A percentile compares a stretch with the other conserved stretches of the same genome.
Conservation (phyloP, 1,140 invertebrate genomes). For the Contarinia nasturtii region DNA sequence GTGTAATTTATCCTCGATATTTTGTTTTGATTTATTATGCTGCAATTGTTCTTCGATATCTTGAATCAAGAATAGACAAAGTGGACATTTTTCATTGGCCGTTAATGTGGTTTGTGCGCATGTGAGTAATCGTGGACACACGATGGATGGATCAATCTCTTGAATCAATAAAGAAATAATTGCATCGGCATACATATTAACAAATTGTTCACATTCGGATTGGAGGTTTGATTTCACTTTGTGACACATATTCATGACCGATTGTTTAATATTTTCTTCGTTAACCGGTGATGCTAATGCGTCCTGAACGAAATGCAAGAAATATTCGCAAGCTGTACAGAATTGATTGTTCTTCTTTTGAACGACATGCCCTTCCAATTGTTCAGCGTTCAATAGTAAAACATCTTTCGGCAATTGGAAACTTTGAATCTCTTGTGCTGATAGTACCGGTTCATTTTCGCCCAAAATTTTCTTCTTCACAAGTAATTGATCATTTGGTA, state of each 20-base stretch:
- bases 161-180: slow-evolving; percentile 57
- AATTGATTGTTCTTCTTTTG: slow-evolving; percentile 27
- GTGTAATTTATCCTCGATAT: slow-evolving; percentile 46
- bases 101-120: slow-evolving; percentile 25
- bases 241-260: slow-evolving; percentile 44
- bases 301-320: slow-evolving; percentile 59
- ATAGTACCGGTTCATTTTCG: slow-evolving; percentile 17
- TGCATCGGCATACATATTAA: slow-evolving; percentile 56
- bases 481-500: slow-evolving; percentile 6
- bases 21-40: slow-evolving; percentile 14
- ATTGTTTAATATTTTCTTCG: slow-evolving; percentile 29
- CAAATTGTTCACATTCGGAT: slow-evolving; percentile 48
- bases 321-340: slow-evolving; percentile 66
- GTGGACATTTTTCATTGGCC: slow-evolving; percentile 45
- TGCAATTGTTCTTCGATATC: slow-evolving; percentile 26
- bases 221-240: slow-evolving; percentile 42
- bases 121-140: slow-evolving; percentile 25
- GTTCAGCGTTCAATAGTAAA: slow-evolving; percentile 31
- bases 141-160: slow-evolving; percentile 53
- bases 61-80: slow-evolving; percentile 62
- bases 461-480: slow-evolving; percentile 8
- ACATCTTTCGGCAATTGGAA: slow-evolving; percentile 45
- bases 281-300: slow-evolving; percentile 42
- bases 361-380: slow-evolving; percentile 17
- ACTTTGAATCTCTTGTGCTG: slow-evolving; percentile 12